Evolutionary conservation across 2,113 vertebrate genomes (phyloP), one percentile per base, ranked within the genome.

Genomic region (Eretmodus cyanostictus): DNA sequence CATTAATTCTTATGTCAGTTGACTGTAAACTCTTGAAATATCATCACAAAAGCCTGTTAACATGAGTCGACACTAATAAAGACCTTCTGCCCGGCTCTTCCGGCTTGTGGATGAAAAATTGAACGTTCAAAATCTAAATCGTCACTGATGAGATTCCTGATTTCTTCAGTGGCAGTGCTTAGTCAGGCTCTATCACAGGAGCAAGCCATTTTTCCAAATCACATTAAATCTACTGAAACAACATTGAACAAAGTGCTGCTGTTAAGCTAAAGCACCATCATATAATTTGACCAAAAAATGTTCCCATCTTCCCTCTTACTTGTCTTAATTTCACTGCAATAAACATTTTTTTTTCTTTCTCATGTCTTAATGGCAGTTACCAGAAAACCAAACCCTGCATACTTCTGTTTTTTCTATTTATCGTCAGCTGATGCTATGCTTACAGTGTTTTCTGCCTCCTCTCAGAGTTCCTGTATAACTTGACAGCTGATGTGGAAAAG

Each of bases 401-500:
- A 42, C 47, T 80, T 80, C 3, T 79, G 63, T 53, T 31, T 40
- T 49, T 88, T 89, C 61, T 68, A 63, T 63, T 63, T 63, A 63
- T 36, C 1, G 45, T 86, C 78, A n/a, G 31, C 61, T 36, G 27
- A 80, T 27, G 10, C 76, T 47, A 11, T 73, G 55, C 82, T 53
- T 92, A 90, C 49, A 2, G 19, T 19, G 12, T 80, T 31, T 87
- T 34, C 22, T 91, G 68, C 87, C 71, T 88, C 45, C 85, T 53
- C 55, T 82, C 96, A 99, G 99, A 96, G 83, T 86, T 99, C 95
- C 96, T 97, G 91, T 99, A 99, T 53, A 96, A 98, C 93, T 94
- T 99, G 93, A 98, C 97, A 0, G 98, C 98, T 38, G 99, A 99
- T 89, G 97, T 97, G 91, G 96, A 96, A 63, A 99, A 99, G 90